Conservation (phyloP, 2,113 vertebrate species). For the Dromiciops gliroides region DNA sequence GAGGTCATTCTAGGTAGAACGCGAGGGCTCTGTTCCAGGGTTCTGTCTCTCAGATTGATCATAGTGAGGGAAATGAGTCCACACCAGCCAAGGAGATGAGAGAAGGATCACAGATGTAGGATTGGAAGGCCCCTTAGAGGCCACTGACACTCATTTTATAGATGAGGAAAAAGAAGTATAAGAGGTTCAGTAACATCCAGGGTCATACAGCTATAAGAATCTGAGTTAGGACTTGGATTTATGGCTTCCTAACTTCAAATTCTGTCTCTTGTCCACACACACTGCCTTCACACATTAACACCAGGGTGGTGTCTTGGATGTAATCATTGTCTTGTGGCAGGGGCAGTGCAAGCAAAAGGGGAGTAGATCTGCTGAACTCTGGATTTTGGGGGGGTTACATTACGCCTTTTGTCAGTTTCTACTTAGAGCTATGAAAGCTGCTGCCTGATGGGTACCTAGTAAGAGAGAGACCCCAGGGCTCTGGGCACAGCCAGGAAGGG, state of each 20-base stretch:
- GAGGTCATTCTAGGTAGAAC: too few relatives aligned
- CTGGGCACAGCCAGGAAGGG: not conserved
- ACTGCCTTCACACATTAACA: not conserved
- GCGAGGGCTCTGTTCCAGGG: too few relatives aligned
- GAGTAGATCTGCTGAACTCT: not conserved
- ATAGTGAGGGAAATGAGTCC: too few relatives aligned
- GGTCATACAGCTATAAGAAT: not conserved
- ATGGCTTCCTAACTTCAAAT: not conserved
- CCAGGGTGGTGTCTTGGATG: not conserved
- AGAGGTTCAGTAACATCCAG: not conserved
- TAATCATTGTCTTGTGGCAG: not conserved
- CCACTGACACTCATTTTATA: not conserved
- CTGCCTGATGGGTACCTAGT: not conserved
- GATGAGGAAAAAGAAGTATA: not conserved
- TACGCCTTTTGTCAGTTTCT: not conserved
- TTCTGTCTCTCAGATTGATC: too few relatives aligned
- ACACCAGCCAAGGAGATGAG: not conserved
- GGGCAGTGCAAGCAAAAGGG: not conserved
- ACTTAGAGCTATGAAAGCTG: not conserved
- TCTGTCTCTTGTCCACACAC: not conserved
- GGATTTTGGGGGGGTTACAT: not conserved
- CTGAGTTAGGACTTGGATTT: not conserved
- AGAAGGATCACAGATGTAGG: not conserved
- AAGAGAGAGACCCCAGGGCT: not conserved
- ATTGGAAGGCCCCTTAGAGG: not conserved